A percentile compares a stretch with the other conserved stretches of the same genome.
Evolutionary conservation across 2,113 vertebrate species (phyloP).

Genomic region (Orcinus orca): DNA sequence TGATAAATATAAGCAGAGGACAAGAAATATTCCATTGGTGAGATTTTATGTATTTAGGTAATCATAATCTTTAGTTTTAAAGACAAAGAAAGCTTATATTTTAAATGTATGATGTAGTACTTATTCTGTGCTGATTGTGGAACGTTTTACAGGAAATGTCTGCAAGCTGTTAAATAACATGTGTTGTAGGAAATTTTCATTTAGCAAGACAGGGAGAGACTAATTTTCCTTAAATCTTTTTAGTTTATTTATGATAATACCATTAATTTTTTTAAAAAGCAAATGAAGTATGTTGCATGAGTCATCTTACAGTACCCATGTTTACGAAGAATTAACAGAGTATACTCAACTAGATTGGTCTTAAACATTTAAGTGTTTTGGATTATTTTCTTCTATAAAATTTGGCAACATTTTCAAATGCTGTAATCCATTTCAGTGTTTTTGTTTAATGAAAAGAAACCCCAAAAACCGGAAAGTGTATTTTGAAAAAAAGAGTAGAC

Average conservation of each 20-base stretch:
- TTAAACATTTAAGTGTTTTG: not conserved
- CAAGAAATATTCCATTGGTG: slow-evolving; percentile 42
- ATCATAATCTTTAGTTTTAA: slow-evolving; percentile 69
- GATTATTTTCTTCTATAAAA: not conserved
- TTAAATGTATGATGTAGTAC: slow-evolving; percentile 77
- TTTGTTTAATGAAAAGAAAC: not conserved
- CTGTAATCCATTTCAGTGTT: not conserved
- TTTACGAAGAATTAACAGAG: slow-evolving; percentile 29
- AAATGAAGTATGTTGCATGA: not conserved
- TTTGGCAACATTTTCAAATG: not conserved
- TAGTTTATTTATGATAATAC: not conserved
- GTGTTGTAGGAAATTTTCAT: slow-evolving; percentile 40
- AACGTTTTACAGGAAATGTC: slow-evolving; percentile 79
- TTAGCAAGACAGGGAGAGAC: slow-evolving; percentile 30
- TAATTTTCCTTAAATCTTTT: slow-evolving; percentile 48
- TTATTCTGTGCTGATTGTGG: slow-evolving; percentile 80
- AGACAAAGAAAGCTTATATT: slow-evolving; percentile 75
- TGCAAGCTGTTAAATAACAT: slow-evolving; percentile 79
- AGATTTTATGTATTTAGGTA: slow-evolving; percentile 68
- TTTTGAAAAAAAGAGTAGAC: not conserved
- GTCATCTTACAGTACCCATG: not conserved
- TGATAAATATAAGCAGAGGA: slow-evolving; percentile 47
- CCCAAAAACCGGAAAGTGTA: not conserved
- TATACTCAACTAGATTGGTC: not conserved
- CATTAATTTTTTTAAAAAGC: slow-evolving; percentile 49